phyloP scores from a whole-genome alignment of 2,797 vertebrate genomes.

The Pseudochirops corinnae region DNA sequence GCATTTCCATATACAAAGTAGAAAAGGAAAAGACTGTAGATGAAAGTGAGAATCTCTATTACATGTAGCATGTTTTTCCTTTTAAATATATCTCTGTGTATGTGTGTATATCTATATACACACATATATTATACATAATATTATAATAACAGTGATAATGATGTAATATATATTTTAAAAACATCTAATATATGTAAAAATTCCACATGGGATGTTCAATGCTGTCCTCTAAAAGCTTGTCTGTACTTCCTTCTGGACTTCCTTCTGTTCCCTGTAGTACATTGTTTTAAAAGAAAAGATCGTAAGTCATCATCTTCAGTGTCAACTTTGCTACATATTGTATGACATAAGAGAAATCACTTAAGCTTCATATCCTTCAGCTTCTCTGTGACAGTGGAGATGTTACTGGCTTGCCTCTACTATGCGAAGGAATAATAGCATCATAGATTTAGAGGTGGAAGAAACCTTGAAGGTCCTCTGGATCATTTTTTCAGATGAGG shows the following conservation, averaged over 20 bases:
- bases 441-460: neutral
- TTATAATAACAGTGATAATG: neutral
- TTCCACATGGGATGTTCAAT: neutral
- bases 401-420: neutral
- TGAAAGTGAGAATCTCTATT: neutral
- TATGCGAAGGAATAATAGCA: neutral
- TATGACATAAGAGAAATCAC: neutral
- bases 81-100: neutral
- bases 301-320: neutral
- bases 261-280: neutral
- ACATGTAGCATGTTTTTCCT: neutral
- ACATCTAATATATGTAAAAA: neutral
- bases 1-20: neutral
- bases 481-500: conserved; percentile 1
- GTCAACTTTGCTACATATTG: neutral
- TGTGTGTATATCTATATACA: neutral
- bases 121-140: neutral
- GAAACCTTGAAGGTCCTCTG: neutral
- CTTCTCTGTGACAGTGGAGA: neutral
- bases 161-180: neutral
- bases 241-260: neutral
- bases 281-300: neutral
- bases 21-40: neutral
- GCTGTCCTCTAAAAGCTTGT: neutral
- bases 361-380: neutral